phyloP scores from a whole-genome alignment of 2,888 invertebrate species.

The Nomada ruficornis region DNA sequence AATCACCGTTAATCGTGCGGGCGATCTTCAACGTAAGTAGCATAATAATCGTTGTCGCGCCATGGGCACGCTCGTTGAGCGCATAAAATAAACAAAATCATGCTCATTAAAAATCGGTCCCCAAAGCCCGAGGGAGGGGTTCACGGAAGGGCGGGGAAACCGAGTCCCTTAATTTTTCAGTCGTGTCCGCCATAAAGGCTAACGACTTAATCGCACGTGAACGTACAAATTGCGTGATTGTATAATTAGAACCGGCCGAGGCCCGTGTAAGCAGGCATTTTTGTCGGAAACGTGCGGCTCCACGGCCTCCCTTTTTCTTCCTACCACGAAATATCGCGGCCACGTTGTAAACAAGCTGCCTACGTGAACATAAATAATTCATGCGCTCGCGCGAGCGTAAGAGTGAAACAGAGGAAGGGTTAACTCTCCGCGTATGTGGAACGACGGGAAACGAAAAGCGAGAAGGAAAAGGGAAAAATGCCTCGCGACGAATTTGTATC shows the following conservation, averaged over 20 bases:
- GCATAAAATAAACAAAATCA: constrained; percentile 37
- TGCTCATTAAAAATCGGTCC: constrained; percentile 15
- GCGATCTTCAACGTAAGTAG: constrained; percentile 26
- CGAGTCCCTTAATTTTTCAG: constrained; percentile 28
- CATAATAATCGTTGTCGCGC: constrained; percentile 46
- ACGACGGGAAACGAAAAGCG: not conserved
- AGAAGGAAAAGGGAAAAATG: not conserved
- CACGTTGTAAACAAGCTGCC: constrained; percentile 43
- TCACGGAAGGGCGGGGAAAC: not conserved
- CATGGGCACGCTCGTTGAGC: not conserved
- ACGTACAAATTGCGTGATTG: constrained; percentile 58
- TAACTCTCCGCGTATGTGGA: not conserved
- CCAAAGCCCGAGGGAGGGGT: not conserved
- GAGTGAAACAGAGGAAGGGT: not conserved
- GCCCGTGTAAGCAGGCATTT: constrained; percentile 31
- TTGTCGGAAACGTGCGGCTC: constrained; percentile 34
- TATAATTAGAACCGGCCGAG: constrained; percentile 47
- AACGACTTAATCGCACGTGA: constrained; percentile 64
- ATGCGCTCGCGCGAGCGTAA: constrained; percentile 13
- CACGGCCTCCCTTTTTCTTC: constrained; percentile 1
- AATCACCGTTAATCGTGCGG: constrained; percentile 32
- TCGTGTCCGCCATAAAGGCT: constrained; percentile 42
- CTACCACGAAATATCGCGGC: constrained; percentile 45
- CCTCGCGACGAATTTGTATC: not conserved
- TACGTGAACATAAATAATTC: constrained; percentile 48